Evolutionary conservation across 2,888 invertebrate genomes (phyloP), one percentile per base, ranked within the genome.

Genomic region (Zele albiditarsus): DNA sequence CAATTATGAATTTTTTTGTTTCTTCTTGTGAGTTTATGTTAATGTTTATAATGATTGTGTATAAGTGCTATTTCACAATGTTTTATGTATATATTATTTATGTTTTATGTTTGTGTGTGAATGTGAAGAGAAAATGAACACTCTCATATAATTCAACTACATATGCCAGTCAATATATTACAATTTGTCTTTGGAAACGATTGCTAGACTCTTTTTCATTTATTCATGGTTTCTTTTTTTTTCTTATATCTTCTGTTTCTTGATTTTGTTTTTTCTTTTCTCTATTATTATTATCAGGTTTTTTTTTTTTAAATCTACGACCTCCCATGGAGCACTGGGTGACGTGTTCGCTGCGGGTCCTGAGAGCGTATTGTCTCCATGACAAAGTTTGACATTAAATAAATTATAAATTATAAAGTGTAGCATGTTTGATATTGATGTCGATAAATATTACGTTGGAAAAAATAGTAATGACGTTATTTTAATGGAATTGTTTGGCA

Each of bases 171-270:
- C 80, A 82, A 86, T 86, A 83, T 83, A 85, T 86, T 84, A 86
- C 81, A 86, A 86, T 86, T 86, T 85, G 86, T 87, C 86, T 80
- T 74, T 53, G 53, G 81, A 76, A 79, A 77, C 81, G 79, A 81
- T 81, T 74, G 78, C 80, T 73, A 77, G 71, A 76, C 78, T 70
- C 67, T 49, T 71, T 73, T 28, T 38, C 6, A 38, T 2, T 38
- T 38, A 8, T 2, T 38, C 38, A 38, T 38, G 2, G 4, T 53
- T 23, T 53, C 6, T 53, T 20, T 20, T 46, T 46, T n/a, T 49
- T 2, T 49, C n/a, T 53, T 20, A 10, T 42, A 42, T 42, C 12
- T 33, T 42, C n/a, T n/a, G n/a, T n/a, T n/a, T n/a, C n/a, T n/a
- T n/a, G n/a, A n/a, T n/a, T n/a, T n/a, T n/a, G n/a, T 42, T 42